Evolutionary conservation across 2,888 invertebrate species (phyloP).

Genomic region (Hypena proboscidalis): DNA sequence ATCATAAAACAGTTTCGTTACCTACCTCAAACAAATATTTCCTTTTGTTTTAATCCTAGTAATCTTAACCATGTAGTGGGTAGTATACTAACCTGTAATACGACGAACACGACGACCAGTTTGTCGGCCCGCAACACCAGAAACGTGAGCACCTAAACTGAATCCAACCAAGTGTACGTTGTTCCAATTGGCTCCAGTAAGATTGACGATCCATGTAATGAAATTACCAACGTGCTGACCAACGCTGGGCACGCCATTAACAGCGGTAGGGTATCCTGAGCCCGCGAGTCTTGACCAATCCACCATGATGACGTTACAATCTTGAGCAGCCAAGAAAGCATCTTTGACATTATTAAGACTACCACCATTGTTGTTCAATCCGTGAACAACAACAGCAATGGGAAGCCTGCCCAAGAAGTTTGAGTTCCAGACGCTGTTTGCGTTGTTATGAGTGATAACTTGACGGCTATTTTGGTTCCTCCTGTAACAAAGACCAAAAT

Average conservation of each 20-base stretch:
- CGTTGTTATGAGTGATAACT: conserved; percentile 53
- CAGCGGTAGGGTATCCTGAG: too few relatives aligned
- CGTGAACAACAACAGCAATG: conserved; percentile 58
- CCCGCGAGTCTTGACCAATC: conserved; percentile 65
- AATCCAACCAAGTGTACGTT: too few relatives aligned
- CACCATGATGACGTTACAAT: conserved; percentile 67
- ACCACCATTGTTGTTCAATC: conserved; percentile 59
- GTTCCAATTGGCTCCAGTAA: too few relatives aligned
- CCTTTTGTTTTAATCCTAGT: not conserved
- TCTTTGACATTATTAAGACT: conserved; percentile 50
- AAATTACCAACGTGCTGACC: too few relatives aligned
- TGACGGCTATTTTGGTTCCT: conserved; percentile 52
- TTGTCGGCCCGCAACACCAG: conserved; percentile 59
- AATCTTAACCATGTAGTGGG: not conserved
- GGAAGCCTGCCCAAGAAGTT: conserved; percentile 48
- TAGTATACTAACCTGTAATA: conserved; percentile 53
- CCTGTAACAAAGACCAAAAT: too few relatives aligned
- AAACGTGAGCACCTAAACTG: too few relatives aligned
- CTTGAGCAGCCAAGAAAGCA: conserved; percentile 53
- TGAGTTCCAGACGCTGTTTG: conserved; percentile 51
- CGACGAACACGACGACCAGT: conserved; percentile 45
- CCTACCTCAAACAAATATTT: too few relatives aligned
- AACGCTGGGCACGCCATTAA: too few relatives aligned
- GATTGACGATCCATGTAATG: too few relatives aligned
- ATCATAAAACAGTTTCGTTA: too few relatives aligned